phyloP scores from a whole-genome alignment of 2,797 vertebrate genomes.

The Intellagama lesueurii region DNA sequence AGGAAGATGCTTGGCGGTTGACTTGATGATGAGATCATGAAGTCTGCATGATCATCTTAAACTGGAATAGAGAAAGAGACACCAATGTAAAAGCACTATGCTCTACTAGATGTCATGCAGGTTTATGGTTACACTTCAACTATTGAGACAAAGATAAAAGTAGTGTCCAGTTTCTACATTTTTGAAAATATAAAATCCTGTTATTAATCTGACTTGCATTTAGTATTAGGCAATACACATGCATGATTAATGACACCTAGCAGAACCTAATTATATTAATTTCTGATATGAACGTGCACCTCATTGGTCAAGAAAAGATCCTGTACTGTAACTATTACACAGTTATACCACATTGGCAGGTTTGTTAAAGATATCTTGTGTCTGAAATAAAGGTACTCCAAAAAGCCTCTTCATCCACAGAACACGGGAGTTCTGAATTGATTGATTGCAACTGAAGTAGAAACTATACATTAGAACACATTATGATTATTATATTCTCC shows the following conservation, averaged over 20 bases:
- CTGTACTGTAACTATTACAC: not conserved
- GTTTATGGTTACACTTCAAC: not conserved
- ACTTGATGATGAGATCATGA: not conserved
- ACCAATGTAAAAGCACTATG: not conserved
- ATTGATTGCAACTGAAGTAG: not conserved
- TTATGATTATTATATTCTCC: not conserved
- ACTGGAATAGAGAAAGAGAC: not conserved
- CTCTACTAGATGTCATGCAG: not conserved
- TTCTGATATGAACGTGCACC: not conserved
- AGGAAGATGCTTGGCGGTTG: too few relatives aligned
- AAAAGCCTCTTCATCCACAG: not conserved
- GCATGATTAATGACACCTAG: not conserved
- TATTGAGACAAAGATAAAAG: not conserved
- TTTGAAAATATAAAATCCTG: not conserved
- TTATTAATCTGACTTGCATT: not conserved
- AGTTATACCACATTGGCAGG: not conserved
- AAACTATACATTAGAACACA: not conserved
- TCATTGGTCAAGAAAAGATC: too few relatives aligned
- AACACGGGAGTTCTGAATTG: not conserved
- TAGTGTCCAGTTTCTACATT: not conserved
- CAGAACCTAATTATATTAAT: not conserved
- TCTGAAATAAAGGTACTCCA: not conserved
- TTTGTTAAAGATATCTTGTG: not conserved
- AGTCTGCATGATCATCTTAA: not conserved
- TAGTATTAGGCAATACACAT: not conserved